Conservation (phyloP, 2,797 vertebrate species). For the Cirrhinus mrigala region DNA sequence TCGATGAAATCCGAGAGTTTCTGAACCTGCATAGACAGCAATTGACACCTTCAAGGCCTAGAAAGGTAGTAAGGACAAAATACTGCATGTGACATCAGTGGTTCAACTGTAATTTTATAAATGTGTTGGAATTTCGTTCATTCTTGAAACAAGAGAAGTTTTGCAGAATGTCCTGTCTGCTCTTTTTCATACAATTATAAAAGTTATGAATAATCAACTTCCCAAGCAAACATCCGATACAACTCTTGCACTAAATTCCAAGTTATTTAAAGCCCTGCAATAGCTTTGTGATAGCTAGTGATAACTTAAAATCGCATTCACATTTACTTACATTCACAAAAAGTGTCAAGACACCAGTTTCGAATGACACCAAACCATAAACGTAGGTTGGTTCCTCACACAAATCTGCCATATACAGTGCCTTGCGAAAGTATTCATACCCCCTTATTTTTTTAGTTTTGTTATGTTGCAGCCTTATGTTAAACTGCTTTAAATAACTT, state of each 20-base stretch:
- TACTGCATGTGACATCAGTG: too few relatives aligned
- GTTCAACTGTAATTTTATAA: not conserved
- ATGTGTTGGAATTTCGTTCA: not conserved
- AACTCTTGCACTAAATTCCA: not conserved
- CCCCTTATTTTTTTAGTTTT: too few relatives aligned
- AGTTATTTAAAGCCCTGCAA: not conserved
- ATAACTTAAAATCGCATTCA: not conserved
- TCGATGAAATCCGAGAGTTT: too few relatives aligned
- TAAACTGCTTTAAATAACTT: too few relatives aligned
- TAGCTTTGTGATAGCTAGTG: not conserved
- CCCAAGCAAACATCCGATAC: not conserved
- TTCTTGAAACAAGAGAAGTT: not conserved
- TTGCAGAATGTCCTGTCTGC: not conserved
- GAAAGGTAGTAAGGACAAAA: too few relatives aligned
- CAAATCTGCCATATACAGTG: too few relatives aligned
- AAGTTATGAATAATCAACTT: not conserved
- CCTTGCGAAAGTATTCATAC: too few relatives aligned
- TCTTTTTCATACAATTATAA: not conserved
- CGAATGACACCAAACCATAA: not conserved
- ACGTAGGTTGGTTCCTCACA: not conserved
- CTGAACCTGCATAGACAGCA: too few relatives aligned
- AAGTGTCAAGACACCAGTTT: not conserved
- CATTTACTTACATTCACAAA: not conserved
- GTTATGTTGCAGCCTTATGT: too few relatives aligned
- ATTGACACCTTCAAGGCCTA: too few relatives aligned